Conservation (phyloP, 1,140 invertebrate species). For the Aphis gossypii region DNA sequence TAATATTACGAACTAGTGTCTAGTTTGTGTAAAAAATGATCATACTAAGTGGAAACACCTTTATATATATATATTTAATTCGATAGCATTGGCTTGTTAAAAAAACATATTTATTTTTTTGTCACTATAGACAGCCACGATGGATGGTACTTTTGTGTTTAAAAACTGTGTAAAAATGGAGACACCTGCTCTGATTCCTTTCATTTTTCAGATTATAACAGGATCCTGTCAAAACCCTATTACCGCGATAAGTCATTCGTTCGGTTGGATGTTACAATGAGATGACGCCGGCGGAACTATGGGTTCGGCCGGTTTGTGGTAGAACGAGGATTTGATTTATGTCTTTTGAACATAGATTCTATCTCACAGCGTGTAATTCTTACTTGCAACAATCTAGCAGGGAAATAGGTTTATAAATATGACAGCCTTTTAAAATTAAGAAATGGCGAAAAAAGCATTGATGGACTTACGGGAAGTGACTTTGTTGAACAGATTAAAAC, state of each 20-base stretch:
- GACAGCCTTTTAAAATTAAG: conserved; percentile 11
- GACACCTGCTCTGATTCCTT: neutral
- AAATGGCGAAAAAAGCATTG: neutral
- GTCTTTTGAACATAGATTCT: neutral
- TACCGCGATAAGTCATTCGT: conserved; percentile 50
- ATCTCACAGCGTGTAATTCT: neutral
- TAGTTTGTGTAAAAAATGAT: neutral
- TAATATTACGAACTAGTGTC: neutral
- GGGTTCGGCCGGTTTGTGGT: neutral
- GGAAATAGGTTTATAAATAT: neutral
- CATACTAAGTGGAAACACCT: neutral
- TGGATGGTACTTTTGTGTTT: neutral
- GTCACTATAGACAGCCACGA: neutral
- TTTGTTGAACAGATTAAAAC: neutral
- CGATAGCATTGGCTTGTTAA: neutral
- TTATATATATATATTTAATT: neutral
- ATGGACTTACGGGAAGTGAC: conserved; percentile 20
- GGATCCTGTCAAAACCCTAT: conserved; percentile 44
- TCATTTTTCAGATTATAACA: conserved; percentile 41
- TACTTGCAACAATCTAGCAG: neutral
- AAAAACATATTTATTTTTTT: neutral
- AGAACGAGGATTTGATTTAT: conserved; percentile 45
- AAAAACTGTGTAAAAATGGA: neutral
- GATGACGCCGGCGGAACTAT: too few species aligned
- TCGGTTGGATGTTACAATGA: neutral